Evolutionary conservation across 2,888 invertebrate genomes (phyloP), one percentile per base, ranked within the genome.

Genomic region (Rhagonycha lutea): DNA sequence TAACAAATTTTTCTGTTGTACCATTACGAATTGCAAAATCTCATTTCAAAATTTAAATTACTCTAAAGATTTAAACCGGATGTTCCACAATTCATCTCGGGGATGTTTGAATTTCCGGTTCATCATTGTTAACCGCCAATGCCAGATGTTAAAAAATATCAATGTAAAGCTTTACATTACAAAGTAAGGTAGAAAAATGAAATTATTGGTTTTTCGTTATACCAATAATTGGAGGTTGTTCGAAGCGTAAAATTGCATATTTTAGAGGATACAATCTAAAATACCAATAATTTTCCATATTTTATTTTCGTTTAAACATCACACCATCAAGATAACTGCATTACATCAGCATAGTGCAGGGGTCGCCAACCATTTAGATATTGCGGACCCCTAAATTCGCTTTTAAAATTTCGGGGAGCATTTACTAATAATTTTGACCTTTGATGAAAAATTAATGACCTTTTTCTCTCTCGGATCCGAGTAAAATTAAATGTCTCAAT

Each of bases 91-190:
- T 80, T 76, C 78, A 74, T 80, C 79, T 79, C 75, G 72, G 67
- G 80, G 81, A 80, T 77, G 78, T 68, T 72, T 60, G 78, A 75
- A 79, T 79, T 83, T 84, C 83, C 84, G 83, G 83, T 82, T 76
- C 78, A 80, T 81, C 80, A 82, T 83, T 84, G 83, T 83, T 81
- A 81, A 80, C 74, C 78, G 81, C 79, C 81, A 80, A 78, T 75
- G 80, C 82, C 83, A 84, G 83, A 83, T 84, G 84, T 82, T 82
- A 78, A 76, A 73, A 77, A 72, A 18, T 65, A 26, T 26, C 12
- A 47, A 26, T 65, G 26, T 5, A 65, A 65, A 65, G 14, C 18
- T 65, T 61, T 65, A 61, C n/a, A 47, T 9, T 28, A 28, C 47
- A 4, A n/a, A 47, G 47, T 47, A 47, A 47, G 47, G 47, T 47